Conservation (phyloP, 35 echinoderm and acorn worm species). For the Ptychodera flava region DNA sequence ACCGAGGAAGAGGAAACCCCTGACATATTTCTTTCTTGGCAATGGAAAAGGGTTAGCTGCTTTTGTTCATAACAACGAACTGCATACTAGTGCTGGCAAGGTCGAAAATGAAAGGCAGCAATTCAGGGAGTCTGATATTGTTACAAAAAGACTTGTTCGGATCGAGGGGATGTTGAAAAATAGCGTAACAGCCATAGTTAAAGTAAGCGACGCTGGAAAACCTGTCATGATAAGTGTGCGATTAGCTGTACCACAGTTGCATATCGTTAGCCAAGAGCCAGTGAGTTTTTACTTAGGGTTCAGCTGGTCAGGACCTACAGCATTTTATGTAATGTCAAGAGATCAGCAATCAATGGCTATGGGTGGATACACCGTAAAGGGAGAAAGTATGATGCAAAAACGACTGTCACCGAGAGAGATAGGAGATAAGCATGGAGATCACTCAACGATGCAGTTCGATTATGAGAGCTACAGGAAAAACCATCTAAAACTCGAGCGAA, state of each 20-base stretch:
- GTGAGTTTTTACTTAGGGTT: conserved; percentile 58
- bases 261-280: conserved; percentile 20
- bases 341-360: neutral
- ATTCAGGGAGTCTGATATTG: conserved; percentile 9
- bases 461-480: no score
- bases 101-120: neutral
- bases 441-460: no score
- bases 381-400: no score
- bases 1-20: neutral
- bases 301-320: conserved; percentile 45
- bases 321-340: conserved; percentile 42
- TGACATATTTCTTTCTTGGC: conserved; percentile 26
- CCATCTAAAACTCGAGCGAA: no score
- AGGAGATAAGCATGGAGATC: no score
- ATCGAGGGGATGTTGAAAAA: conserved; percentile 12
- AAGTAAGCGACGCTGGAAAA: neutral
- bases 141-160: neutral
- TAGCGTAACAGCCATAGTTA: neutral
- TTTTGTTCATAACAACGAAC: conserved; percentile 27
- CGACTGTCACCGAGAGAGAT: no score
- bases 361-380: no score
- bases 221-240: conserved; percentile 12
- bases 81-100: neutral
- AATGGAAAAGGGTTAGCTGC: neutral
- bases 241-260: conserved; percentile 16